A percentile compares a stretch with the other conserved stretches of the same genome.
Conservation (phyloP, 2,113 vertebrate species). For the Saimiri boliviensis region DNA sequence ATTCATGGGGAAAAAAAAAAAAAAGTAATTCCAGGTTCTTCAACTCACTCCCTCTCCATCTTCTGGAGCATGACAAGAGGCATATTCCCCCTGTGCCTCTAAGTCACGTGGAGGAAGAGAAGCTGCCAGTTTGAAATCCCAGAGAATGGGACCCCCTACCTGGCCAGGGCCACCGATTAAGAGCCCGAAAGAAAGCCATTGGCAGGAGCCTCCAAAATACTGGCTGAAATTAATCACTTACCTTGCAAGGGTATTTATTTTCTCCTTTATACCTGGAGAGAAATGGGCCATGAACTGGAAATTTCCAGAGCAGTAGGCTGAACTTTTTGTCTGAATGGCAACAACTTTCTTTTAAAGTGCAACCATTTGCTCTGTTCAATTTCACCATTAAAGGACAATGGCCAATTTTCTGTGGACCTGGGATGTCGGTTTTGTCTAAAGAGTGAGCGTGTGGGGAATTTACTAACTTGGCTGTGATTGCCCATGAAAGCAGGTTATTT, state of each 20-base stretch:
- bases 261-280: conserved; percentile 71
- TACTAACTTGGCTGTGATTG: conserved; percentile 66
- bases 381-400: conserved; percentile 69
- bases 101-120: not conserved
- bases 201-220: conserved; percentile 29
- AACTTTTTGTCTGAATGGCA: conserved; percentile 63
- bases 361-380: conserved; percentile 56
- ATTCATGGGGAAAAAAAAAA: not conserved
- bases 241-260: conserved; percentile 66
- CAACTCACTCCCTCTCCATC: not conserved
- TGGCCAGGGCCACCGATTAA: not conserved
- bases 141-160: not conserved
- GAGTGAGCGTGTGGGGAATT: conserved; percentile 59
- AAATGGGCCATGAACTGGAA: conserved; percentile 68
- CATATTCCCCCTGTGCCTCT: not conserved
- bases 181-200: conserved; percentile 23
- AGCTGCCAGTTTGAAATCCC: conserved; percentile 38
- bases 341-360: conserved; percentile 60
- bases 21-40: not conserved
- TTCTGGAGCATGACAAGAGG: not conserved
- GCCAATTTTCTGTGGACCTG: conserved; percentile 71
- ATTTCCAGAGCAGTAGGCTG: conserved; percentile 63
- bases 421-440: conserved; percentile 63
- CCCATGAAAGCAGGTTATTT: conserved; percentile 72
- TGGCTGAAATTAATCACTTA: conserved; percentile 65